A percentile compares a stretch with the other conserved stretches of the same genome.
These are phyloP conservation scores for Hyles vespertilio DNA, from an alignment of 1,140 invertebrate genomes.

Conservation along the genomic window DNA sequence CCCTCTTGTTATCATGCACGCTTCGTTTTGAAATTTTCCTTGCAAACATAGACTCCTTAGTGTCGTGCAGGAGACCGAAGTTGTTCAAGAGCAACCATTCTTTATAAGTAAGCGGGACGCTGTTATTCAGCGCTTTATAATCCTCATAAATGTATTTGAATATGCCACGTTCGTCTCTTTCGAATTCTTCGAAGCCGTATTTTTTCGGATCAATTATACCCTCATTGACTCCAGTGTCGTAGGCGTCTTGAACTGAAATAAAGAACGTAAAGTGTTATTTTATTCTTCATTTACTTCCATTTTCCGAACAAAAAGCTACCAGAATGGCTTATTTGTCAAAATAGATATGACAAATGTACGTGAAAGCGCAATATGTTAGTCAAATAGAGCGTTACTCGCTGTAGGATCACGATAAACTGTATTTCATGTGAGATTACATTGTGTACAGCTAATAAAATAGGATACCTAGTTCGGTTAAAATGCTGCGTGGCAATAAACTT, in stretches of 20 bases:
- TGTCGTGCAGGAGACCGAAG: slow-evolving; percentile 46
- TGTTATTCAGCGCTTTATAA: slow-evolving; percentile 34
- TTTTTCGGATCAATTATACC: slow-evolving; percentile 56
- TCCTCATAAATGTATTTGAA: slow-evolving; percentile 42
- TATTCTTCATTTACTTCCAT: slow-evolving; percentile 4
- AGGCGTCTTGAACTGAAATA: slow-evolving; percentile 21
- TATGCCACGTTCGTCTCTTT: slow-evolving; percentile 37
- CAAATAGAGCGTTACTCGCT: no score
- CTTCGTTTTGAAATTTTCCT: slow-evolving; percentile 49
- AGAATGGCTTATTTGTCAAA: no score
- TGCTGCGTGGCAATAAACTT: no score
- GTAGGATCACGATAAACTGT: no score
- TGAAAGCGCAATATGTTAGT: no score
- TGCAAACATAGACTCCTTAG: slow-evolving; percentile 48
- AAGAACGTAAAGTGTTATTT: slow-evolving; percentile 4
- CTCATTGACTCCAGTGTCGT: slow-evolving; percentile 39
- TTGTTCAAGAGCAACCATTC: slow-evolving; percentile 56
- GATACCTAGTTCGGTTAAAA: no score
- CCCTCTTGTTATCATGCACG: slow-evolving; percentile 44
- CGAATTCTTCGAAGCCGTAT: slow-evolving; percentile 44
- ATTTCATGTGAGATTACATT: no score
- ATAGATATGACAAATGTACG: no score
- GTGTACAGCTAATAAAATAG: no score
- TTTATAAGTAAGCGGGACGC: slow-evolving; percentile 41
- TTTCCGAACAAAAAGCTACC: not conserved